phyloP scores from a whole-genome alignment of 2,797 vertebrate genomes.

The Aplochiton taeniatus region DNA sequence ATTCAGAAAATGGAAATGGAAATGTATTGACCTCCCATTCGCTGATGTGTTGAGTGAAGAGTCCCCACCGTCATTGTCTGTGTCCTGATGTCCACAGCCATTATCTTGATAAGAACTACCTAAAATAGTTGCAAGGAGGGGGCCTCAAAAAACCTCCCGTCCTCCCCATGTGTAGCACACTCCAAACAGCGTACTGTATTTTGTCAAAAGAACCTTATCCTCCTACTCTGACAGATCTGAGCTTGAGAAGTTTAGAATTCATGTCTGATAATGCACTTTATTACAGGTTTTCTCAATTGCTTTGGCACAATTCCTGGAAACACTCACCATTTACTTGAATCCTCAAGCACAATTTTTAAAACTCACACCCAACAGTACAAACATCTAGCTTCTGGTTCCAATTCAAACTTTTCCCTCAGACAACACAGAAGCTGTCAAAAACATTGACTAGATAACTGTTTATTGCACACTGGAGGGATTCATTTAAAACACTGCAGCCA shows the following conservation, averaged over 20 bases:
- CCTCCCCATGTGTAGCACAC: background rate
- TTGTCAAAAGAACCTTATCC: no score
- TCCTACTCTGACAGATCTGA: no score
- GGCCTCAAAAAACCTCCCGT: background rate
- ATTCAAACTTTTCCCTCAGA: no score
- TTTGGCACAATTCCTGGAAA: no score
- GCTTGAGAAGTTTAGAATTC: no score
- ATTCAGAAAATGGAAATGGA: background rate
- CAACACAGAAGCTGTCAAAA: no score
- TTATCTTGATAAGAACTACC: conserved; percentile 25
- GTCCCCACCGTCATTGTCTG: conserved; percentile 8
- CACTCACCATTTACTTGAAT: no score
- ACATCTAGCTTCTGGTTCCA: no score
- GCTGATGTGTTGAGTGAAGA: conserved; percentile 6
- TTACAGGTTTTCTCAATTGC: no score
- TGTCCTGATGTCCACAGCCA: conserved; percentile 9
- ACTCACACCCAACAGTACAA: no score
- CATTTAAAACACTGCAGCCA: conserved; percentile 14
- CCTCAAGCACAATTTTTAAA: no score
- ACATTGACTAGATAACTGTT: background rate
- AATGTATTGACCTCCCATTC: background rate
- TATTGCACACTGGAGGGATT: conserved; percentile 10
- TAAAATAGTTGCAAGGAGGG: conserved; percentile 1
- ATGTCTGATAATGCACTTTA: no score
- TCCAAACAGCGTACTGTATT: background rate